Conservation (phyloP, 1,140 invertebrate species). For the Whitmania pigra region DNA sequence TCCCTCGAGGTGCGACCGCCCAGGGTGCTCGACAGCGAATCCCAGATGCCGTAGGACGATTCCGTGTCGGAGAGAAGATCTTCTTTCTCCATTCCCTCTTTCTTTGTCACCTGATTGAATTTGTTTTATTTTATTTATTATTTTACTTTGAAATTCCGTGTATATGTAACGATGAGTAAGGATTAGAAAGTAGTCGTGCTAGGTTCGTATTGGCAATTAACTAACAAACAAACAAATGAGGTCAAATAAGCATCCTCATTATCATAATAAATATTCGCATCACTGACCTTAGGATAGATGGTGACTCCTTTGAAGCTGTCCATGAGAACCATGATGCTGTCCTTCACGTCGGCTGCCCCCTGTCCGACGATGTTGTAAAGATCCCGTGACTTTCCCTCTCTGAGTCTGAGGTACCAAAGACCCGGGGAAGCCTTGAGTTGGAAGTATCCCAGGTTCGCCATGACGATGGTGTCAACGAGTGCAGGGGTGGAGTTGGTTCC, state of each 20-base stretch:
- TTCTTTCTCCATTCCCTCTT: conserved; percentile 66
- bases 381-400: conserved; percentile 78
- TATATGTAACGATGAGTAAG: too few relatives aligned
- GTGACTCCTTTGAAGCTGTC: conserved; percentile 78
- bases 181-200: too few relatives aligned
- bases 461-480: conserved; percentile 92
- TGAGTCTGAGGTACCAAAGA: conserved; percentile 68
- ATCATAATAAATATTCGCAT: neutral
- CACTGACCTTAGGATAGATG: conserved; percentile 59
- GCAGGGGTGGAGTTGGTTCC: conserved; percentile 64
- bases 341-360: neutral
- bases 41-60: conserved; percentile 67
- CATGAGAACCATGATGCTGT: conserved; percentile 50
- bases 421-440: conserved; percentile 96
- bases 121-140: too few relatives aligned
- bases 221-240: too few relatives aligned
- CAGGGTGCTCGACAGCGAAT: conserved; percentile 47
- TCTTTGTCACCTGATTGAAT: conserved; percentile 59
- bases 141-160: too few relatives aligned
- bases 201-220: too few relatives aligned
- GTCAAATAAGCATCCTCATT: neutral
- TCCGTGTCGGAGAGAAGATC: conserved; percentile 72
- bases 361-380: conserved; percentile 60
- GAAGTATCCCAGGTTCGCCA: conserved; percentile 77
- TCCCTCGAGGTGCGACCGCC: conserved; percentile 6